Percentiles rank a stretch among this genome's conserved stretches.
Conservation (phyloP, 2,888 invertebrate genomes). For the Parnassius apollo region DNA sequence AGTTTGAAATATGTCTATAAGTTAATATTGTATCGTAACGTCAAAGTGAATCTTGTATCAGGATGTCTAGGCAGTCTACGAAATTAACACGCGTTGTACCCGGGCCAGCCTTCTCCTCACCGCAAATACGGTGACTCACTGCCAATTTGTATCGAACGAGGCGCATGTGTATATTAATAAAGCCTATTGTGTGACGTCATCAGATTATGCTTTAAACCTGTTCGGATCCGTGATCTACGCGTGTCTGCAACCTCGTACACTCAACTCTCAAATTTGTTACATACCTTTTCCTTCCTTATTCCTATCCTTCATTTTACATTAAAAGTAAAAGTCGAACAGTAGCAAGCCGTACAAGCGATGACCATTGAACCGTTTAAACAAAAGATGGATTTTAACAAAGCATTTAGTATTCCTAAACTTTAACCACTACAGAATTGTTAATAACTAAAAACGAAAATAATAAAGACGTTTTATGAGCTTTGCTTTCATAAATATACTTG, state of each 20-base stretch:
- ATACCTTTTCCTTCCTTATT: too few relatives aligned
- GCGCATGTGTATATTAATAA: conserved; percentile 69
- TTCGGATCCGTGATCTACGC: conserved; percentile 8
- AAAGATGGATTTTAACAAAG: conserved; percentile 18
- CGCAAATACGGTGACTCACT: conserved; percentile 55
- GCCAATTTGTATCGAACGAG: conserved; percentile 66
- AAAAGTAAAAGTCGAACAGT: too few relatives aligned
- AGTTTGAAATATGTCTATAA: too few relatives aligned
- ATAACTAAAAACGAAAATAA: background rate
- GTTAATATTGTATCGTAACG: too few relatives aligned
- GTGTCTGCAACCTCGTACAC: background rate
- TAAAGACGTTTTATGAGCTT: too few relatives aligned
- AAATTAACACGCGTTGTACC: background rate
- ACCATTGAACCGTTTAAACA: too few relatives aligned
- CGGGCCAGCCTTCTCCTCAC: conserved; percentile 21
- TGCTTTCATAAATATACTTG: background rate
- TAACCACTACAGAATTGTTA: conserved; percentile 24
- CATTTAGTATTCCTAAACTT: conserved; percentile 14
- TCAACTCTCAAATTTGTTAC: too few relatives aligned
- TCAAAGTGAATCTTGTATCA: too few relatives aligned
- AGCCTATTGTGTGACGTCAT: conserved; percentile 64
- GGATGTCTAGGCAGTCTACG: background rate
- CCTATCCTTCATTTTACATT: too few relatives aligned
- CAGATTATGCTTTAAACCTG: conserved; percentile 49
- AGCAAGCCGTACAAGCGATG: too few relatives aligned